Evolutionary conservation across 1,140 invertebrate genomes (phyloP), one percentile per base, ranked within the genome.

Genomic region (Drosophila yakuba): DNA sequence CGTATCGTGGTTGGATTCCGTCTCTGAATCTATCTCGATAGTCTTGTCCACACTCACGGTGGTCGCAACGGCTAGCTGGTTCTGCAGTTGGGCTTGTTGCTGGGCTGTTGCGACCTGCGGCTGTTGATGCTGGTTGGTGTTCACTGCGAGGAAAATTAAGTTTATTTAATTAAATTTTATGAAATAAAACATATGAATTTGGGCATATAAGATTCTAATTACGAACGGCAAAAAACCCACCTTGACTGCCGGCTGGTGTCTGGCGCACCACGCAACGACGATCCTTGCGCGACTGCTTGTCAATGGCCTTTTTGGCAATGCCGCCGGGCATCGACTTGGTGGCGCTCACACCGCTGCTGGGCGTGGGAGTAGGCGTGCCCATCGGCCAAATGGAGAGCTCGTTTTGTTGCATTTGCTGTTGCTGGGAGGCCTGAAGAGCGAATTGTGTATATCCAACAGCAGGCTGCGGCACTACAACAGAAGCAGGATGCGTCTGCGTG

Each of bases 1-100:
- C 23, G 99, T 99, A 92, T 99, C 99, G 93, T 99, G 98, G 94
- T 99, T 99, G 61, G 97, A 98, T 91, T 99, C 98, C 0, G 98
- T 99, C 93, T 98, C 97, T 11, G 97, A 97, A 93, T 99, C 97
- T 48, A 99, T 96, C 92, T 99, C 97, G 93, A 97, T 96, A 66
- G 95, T 95, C 45, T 95, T 95, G 84, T 92, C 92, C n/a, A 84
- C 74, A 36, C 71, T 50, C 5, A 93, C 94, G 55, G 94, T 93
- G 8, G 63, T 90, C 36, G 91, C 72, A 28, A 92, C 89, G 28
- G 93, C 91, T 56, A 89, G 43, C 45, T 92, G 91, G 91, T 94
- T 94, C 76, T 92, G 82, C 1, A 84, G 48, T 38, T 89, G 84
- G 7, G 91, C 81, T 51, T 93, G 92, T 48, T 91, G 85, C 45